Evolutionary conservation across 2,888 invertebrate species (phyloP).

Genomic region (Leptodirus hochenwartii): DNA sequence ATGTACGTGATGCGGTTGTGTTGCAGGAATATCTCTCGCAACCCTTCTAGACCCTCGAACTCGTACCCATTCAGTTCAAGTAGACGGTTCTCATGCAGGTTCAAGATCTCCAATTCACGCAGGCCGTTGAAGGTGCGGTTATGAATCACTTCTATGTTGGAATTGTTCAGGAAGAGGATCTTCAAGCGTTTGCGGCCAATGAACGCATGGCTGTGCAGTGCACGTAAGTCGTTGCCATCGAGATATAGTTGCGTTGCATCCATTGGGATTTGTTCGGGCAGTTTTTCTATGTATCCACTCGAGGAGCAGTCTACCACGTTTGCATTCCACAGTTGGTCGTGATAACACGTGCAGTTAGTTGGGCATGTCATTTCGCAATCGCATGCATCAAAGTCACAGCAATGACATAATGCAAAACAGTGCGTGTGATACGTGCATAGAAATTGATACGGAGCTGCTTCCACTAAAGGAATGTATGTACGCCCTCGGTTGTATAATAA

Average conservation of each 20-base stretch:
- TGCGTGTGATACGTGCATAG: slow-evolving; percentile 70
- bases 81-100: slow-evolving; percentile 57
- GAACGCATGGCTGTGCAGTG: slow-evolving; percentile 65
- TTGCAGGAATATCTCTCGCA: slow-evolving; percentile 54
- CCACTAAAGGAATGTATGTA: slow-evolving; percentile 54
- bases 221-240: slow-evolving; percentile 64
- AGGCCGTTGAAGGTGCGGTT: slow-evolving; percentile 76
- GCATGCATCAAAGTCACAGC: slow-evolving; percentile 82
- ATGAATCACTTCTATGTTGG: slow-evolving; percentile 58
- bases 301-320: slow-evolving; percentile 71
- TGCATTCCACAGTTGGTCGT: slow-evolving; percentile 72
- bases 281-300: slow-evolving; percentile 44
- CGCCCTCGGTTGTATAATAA: slow-evolving; percentile 60
- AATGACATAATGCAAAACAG: slow-evolving; percentile 74
- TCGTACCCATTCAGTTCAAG: slow-evolving; percentile 56
- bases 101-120: slow-evolving; percentile 52
- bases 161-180: slow-evolving; percentile 57
- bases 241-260: slow-evolving; percentile 76
- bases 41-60: slow-evolving; percentile 56
- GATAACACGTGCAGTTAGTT: slow-evolving; percentile 71
- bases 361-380: slow-evolving; percentile 89
- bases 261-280: slow-evolving; percentile 77
- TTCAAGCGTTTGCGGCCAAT: slow-evolving; percentile 66
- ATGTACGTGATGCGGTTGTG: slow-evolving; percentile 52
- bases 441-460: slow-evolving; percentile 66